Evolutionary conservation across 2,113 vertebrate species (phyloP), one percentile per base, ranked within the genome.

Genomic region (Apus apus): DNA sequence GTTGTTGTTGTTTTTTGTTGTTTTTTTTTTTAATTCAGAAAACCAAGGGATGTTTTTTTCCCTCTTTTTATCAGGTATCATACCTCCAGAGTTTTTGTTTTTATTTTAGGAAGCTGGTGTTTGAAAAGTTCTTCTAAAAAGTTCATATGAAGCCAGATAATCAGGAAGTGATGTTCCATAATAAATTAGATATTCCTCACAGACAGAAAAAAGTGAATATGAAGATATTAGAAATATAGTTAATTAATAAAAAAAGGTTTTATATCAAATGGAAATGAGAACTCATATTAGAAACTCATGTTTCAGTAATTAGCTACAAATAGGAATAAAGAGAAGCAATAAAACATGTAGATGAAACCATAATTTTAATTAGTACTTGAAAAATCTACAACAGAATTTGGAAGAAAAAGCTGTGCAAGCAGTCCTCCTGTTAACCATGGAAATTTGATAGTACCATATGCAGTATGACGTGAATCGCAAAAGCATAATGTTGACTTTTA

Each of bases 201-300:
- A 38, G 10, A 40, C 6, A 68, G 34, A 62, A 76, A 48, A 22
- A 1, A 29, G 8, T 68, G 22, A 80, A 5, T 26, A 80, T 15
- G 4, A 70, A 60, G 15, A 57, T 3, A 58, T 4, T 36, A 29
- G 4, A 25, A 68, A 60, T 27, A 38, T 1, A 54, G 2, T 54
- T 56, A 58, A 53, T 50, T 51, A 62, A 29, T 15, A 58, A 67
- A 43, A 43, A 43, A 43, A 43, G 12, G 1, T 8, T 54, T 77
- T 27, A 51, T 71, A 11, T 34, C 61, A 68, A 89, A 66, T 40
- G 5, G 4, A 38, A 4, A 61, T 7, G 9, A 64, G 13, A 87
- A 48, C 2, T 54, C 25, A 51, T 8, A 3, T 57, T 17, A 21
- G n/a, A 2, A 68, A 21, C 16, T 71, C 4, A 29, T 0, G 0